phyloP scores from a whole-genome alignment of 2,888 invertebrate species.

The Chloroclystis v-ata region DNA sequence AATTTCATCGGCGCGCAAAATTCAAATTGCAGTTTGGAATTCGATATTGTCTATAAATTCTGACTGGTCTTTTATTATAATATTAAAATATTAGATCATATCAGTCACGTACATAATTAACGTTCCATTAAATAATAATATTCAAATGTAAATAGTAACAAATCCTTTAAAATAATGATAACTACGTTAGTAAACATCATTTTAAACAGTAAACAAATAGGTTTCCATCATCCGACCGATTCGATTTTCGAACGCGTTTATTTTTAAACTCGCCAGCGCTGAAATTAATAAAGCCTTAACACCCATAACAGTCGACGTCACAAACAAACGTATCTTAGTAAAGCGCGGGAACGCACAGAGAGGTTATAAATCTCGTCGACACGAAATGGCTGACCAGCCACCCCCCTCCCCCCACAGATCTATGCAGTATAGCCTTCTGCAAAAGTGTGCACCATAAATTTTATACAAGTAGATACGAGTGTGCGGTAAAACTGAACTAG shows the following conservation, averaged over 20 bases:
- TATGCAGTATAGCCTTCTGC: constrained; percentile 63
- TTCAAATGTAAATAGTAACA: neutral
- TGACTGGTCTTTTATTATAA: constrained; percentile 8
- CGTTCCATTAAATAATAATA: neutral
- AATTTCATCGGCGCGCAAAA: constrained; percentile 36
- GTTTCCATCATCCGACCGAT: constrained; percentile 13
- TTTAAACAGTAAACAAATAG: neutral
- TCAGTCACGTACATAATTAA: neutral
- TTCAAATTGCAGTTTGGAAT: constrained; percentile 18
- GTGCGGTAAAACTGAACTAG: constrained; percentile 71
- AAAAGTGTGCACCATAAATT: constrained; percentile 78
- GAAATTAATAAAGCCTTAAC: constrained; percentile 34
- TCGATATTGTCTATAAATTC: constrained; percentile 12
- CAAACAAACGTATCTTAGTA: constrained; percentile 63
- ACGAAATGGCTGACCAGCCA: constrained; percentile 74
- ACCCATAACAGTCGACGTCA: constrained; percentile 40
- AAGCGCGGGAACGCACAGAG: constrained; percentile 60
- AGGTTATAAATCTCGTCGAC: constrained; percentile 76
- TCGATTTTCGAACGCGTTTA: constrained; percentile 29
- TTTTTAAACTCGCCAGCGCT: constrained; percentile 24
- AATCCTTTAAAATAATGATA: no score
- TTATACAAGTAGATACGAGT: constrained; percentile 64
- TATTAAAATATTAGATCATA: neutral
- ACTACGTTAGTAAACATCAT: no score
- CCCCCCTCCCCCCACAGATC: constrained; percentile 64